Percentiles rank a stretch among this genome's conserved stretches.
Evolutionary conservation across 23 tunicate species (phyloP).

Genomic region (Styela clava): DNA sequence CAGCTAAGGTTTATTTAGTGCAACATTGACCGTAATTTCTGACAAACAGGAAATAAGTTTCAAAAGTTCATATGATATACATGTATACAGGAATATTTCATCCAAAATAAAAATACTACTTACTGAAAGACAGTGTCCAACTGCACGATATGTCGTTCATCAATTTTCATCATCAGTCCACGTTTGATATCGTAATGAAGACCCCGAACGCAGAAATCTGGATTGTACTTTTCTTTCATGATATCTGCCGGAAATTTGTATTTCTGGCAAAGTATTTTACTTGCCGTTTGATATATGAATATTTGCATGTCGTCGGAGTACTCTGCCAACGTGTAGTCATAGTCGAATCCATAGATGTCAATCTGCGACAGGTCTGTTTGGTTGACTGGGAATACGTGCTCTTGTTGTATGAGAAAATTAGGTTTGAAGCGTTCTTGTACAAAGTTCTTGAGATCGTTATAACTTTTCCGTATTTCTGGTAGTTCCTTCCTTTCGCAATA

Average conservation of each 20-base stretch:
- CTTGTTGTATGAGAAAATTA: neutral
- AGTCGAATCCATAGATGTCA: conserved; percentile 88
- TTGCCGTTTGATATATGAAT: conserved; percentile 76
- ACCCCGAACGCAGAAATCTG: conserved; percentile 93
- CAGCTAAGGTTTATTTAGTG: too few relatives aligned
- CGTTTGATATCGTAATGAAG: conserved; percentile 83
- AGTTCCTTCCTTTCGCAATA: neutral
- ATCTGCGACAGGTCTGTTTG: conserved; percentile 63
- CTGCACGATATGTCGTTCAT: conserved; percentile 76
- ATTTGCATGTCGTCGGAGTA: conserved; percentile 85
- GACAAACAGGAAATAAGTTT: too few relatives aligned
- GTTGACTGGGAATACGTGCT: conserved; percentile 73
- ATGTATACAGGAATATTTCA: too few relatives aligned
- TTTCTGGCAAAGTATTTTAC: conserved; percentile 47
- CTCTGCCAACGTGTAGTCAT: conserved; percentile 97
- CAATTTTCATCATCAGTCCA: conserved; percentile 93
- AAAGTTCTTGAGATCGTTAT: neutral
- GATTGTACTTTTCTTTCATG: conserved; percentile 28
- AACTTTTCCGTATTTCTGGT: neutral
- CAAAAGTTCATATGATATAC: too few relatives aligned
- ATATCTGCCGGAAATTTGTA: conserved; percentile 70
- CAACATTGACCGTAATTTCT: too few relatives aligned
- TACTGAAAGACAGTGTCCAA: conserved; percentile 71
- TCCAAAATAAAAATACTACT: neutral
- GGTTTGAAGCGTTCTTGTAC: conserved; percentile 10